Evolutionary conservation across 2,888 invertebrate genomes (phyloP), one percentile per base, ranked within the genome.

Genomic region (Apodemia zela): DNA sequence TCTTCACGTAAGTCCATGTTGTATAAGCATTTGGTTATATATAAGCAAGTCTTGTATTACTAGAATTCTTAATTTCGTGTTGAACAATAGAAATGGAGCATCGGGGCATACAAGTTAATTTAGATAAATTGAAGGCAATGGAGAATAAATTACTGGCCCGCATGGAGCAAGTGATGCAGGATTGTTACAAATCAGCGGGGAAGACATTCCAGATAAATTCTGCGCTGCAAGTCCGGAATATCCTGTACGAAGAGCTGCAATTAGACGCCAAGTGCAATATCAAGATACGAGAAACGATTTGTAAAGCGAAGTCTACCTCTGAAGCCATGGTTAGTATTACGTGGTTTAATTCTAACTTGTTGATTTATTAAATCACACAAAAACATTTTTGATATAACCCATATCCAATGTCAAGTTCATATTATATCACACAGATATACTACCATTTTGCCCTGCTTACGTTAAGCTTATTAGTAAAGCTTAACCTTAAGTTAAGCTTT

Each of bases 241-340:
- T 93, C 29, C 67, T 93, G 29, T 93, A 89, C 71, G 90, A 89
- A 21, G 87, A 92, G 66, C 72, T 93, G 65, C 76, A 83, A 64
- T 76, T 93, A 15, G 90, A 92, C 68, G 68, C 74, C 11, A 81
- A 80, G 65, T 75, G 76, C 66, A 83, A 85, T 60, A 72, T 92
- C 11, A 80, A 75, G 66, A 80, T 92, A 25, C 78, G 77, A 65
- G 85, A 83, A 70, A 92, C 92, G 0, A 38, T 80, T 7, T 63
- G 73, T 18, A 80, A 75, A 61, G 85, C 79, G 0, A 92, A 89
- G 69, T 91, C 92, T 33, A 93, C 92, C 0, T 88, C 87, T 0
- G 92, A 92, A 69, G 71, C 80, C 49, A 85, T 85, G 84, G 92
- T 92, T 59, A 69, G 60, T 62, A 33, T 33, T 33, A 8, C 8